phyloP scores from a whole-genome alignment of 2,888 invertebrate genomes.

The Eristalis intricaria region DNA sequence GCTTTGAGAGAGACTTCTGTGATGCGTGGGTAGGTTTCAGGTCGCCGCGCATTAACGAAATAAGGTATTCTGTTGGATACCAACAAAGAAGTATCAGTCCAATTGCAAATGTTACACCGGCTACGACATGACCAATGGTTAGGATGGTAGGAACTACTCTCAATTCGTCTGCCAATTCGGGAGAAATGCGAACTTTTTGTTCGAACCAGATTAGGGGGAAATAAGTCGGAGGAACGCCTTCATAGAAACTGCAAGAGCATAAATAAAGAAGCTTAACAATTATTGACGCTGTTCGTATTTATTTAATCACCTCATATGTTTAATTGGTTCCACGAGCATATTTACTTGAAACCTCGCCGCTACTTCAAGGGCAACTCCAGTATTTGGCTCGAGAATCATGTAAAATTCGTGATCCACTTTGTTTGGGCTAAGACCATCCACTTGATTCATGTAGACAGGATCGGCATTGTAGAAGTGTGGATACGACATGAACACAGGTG shows the following conservation, averaged over 20 bases:
- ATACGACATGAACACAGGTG: conserved; percentile 91
- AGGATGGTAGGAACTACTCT: conserved; percentile 82
- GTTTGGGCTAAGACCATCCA: conserved; percentile 87
- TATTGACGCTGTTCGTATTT: too few relatives aligned
- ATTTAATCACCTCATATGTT: conserved; percentile 84
- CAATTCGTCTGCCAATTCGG: conserved; percentile 83
- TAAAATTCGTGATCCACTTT: conserved; percentile 87
- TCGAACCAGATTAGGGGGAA: conserved; percentile 92
- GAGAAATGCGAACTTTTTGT: conserved; percentile 85
- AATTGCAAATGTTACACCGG: conserved; percentile 81
- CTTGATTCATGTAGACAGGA: conserved; percentile 84
- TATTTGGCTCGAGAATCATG: conserved; percentile 88
- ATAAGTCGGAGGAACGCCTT: conserved; percentile 85
- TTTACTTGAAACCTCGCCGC: conserved; percentile 91
- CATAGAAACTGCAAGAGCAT: conserved; percentile 83
- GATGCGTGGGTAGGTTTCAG: conserved; percentile 22
- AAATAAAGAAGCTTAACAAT: too few relatives aligned
- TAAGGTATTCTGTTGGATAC: conserved; percentile 74
- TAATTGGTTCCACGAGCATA: conserved; percentile 86
- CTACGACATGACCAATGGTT: conserved; percentile 82
- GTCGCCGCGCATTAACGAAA: conserved; percentile 54
- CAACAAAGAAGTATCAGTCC: conserved; percentile 81
- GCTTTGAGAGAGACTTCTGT: conserved; percentile 33
- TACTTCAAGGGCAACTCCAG: conserved; percentile 89
- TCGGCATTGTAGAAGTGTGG: conserved; percentile 93